A percentile compares a stretch with the other conserved stretches of the same genome.
Conservation (phyloP, 1,140 invertebrate genomes). For the Sitodiplosis mosellana region DNA sequence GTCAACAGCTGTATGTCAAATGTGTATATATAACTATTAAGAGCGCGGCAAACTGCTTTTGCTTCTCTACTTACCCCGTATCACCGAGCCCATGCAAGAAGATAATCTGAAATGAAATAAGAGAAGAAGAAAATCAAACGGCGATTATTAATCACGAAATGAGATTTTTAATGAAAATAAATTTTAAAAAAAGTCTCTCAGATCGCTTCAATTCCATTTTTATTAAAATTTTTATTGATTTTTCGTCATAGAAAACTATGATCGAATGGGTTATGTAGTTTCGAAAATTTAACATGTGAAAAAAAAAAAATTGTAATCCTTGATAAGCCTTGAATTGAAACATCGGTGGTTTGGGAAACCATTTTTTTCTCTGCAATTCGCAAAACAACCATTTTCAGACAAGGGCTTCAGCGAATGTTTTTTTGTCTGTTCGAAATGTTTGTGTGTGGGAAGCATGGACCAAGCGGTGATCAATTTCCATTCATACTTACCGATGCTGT, state of each 20-base stretch:
- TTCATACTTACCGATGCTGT: constrained; percentile 49
- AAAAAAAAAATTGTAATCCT: too few species aligned
- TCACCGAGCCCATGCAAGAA: constrained; percentile 49
- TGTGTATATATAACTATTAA: background rate
- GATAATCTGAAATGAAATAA: constrained; percentile 38
- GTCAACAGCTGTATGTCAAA: background rate
- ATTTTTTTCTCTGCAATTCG: background rate
- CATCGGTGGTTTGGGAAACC: background rate
- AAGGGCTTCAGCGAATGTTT: too few species aligned
- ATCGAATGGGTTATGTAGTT: too few species aligned
- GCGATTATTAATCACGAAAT: too few species aligned
- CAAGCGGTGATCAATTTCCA: too few species aligned
- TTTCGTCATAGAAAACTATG: too few species aligned
- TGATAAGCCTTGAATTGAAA: too few species aligned
- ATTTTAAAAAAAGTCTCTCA: too few species aligned
- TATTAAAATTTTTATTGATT: too few species aligned
- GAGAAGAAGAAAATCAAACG: constrained; percentile 4
- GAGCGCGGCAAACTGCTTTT: background rate
- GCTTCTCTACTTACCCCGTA: constrained; percentile 34
- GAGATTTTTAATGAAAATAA: too few species aligned
- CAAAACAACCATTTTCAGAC: constrained; percentile 8
- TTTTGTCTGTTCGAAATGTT: background rate
- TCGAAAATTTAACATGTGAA: too few species aligned
- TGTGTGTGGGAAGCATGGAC: background rate
- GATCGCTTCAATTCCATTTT: too few species aligned